Evolutionary conservation across 2,113 vertebrate species (phyloP), one percentile per base, ranked within the genome.

Genomic region (Psettodes erumei): DNA sequence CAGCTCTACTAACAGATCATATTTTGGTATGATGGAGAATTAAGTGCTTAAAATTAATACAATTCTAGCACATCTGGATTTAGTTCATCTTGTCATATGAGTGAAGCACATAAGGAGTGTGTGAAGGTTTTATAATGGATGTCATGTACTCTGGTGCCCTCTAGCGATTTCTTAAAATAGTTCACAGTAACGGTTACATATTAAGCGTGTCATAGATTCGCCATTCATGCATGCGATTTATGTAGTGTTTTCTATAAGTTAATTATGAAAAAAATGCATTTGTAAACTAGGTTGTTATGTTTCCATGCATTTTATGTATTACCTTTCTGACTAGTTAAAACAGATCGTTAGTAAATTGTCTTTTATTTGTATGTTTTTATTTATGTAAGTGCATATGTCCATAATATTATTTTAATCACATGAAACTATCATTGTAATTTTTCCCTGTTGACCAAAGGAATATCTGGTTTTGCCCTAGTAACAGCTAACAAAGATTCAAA

Each of bases 61-160:
- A 21, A 35, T 69, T 74, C 9, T 12, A 64, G 6, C 62, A 88
- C 84, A 88, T 89, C 82, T 85, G 80, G 82, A 77, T 81, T 32
- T 35, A 32, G 60, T 79, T 77, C 76, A 32, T 77, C 18, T 23
- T 61, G 45, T 64, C n/a, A 32, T 19, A 35, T 12, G n/a, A 54
- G 8, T 67, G 45, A 38, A 28, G 32, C 32, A 0, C 35, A 23
- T 15, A 8, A 15, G 18, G 18, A 1, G 3, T 40, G 27, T 18
- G 27, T 51, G 10, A 21, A 40, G 35, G 48, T n/a, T 5, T 45
- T 27, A 6, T 0, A 15, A 3, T 40, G 25, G 43, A 88, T 86
- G 30, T 64, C 37, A 40, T 75, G 76, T 89, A 75, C 77, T 92
- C 61, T 92, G 82, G 78, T 82, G 83, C 91, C 89, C 89, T 90